phyloP scores from a whole-genome alignment of 2,113 vertebrate genomes.

The Pangasianodon hypophthalmus region DNA sequence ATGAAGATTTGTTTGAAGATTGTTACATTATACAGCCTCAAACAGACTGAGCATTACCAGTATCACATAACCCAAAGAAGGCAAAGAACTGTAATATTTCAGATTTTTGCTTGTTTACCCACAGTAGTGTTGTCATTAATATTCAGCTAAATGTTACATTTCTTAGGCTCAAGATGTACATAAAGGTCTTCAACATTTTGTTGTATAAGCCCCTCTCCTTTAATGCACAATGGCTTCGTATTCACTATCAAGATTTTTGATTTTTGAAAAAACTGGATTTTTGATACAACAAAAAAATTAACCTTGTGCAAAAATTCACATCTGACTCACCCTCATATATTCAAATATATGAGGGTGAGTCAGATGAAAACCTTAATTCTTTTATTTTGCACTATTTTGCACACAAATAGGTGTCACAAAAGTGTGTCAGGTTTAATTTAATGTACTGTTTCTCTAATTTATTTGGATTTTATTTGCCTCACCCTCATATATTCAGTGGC shows the following conservation, averaged over 20 bases:
- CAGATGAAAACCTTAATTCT: not conserved
- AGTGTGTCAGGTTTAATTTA: not conserved
- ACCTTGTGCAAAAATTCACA: not conserved
- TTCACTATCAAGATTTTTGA: not conserved
- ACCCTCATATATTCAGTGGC: not conserved
- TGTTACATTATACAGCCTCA: not conserved
- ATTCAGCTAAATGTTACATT: not conserved
- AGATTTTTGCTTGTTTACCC: not conserved
- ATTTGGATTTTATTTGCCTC: not conserved
- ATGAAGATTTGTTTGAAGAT: not conserved
- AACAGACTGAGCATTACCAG: not conserved
- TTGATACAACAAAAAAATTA: not conserved
- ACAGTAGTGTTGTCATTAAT: not conserved
- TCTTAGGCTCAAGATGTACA: not conserved
- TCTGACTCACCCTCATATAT: too few species aligned
- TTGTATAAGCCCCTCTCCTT: not conserved
- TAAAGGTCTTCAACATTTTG: not conserved
- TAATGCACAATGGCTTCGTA: not conserved
- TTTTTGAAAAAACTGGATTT: too few species aligned
- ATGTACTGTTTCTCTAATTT: not conserved
- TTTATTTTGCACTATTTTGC: not conserved
- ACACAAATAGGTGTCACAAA: not conserved
- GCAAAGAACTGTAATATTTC: not conserved
- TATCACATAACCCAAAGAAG: not conserved
- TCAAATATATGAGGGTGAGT: not conserved